Evolutionary conservation across 1,140 invertebrate genomes (phyloP).

Genomic region (Diorhabda sublineata): DNA sequence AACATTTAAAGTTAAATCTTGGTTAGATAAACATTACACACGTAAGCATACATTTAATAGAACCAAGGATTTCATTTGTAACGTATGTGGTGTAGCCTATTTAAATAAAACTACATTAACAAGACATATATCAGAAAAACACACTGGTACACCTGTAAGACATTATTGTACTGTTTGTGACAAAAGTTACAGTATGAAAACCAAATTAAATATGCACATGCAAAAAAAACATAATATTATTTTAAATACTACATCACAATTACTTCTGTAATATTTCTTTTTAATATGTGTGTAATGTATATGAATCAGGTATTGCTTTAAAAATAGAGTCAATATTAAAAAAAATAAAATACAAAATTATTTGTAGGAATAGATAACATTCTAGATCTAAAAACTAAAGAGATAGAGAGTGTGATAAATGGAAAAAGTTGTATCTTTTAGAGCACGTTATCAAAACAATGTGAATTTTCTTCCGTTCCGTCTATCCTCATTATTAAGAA

Average conservation of each 20-base stretch:
- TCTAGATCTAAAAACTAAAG: too few species aligned
- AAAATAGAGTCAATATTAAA: too few species aligned
- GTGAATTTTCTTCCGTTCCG: too few species aligned
- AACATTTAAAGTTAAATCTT: conserved; percentile 12
- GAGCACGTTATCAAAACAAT: too few species aligned
- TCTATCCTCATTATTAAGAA: too few species aligned
- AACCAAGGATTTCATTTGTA: conserved; percentile 11
- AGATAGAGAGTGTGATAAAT: too few species aligned
- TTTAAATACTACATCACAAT: not conserved
- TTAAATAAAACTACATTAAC: conserved; percentile 16
- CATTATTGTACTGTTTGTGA: conserved; percentile 16
- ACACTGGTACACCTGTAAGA: conserved; percentile 13
- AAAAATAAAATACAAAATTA: too few species aligned
- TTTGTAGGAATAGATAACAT: too few species aligned
- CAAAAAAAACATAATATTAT: conserved; percentile 17
- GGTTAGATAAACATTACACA: conserved; percentile 12
- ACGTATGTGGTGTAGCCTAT: conserved; percentile 11
- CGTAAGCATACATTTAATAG: conserved; percentile 14
- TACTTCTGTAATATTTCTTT: not conserved
- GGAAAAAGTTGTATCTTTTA: too few species aligned
- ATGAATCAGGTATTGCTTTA: too few species aligned
- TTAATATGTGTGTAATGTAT: not conserved
- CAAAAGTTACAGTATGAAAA: conserved; percentile 17
- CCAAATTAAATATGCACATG: conserved; percentile 9
- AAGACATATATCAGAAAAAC: conserved; percentile 11